These are phyloP conservation scores for Sclerodermus sp. DNA, from an alignment of 2,888 invertebrate genomes.

Conservation along the genomic window DNA sequence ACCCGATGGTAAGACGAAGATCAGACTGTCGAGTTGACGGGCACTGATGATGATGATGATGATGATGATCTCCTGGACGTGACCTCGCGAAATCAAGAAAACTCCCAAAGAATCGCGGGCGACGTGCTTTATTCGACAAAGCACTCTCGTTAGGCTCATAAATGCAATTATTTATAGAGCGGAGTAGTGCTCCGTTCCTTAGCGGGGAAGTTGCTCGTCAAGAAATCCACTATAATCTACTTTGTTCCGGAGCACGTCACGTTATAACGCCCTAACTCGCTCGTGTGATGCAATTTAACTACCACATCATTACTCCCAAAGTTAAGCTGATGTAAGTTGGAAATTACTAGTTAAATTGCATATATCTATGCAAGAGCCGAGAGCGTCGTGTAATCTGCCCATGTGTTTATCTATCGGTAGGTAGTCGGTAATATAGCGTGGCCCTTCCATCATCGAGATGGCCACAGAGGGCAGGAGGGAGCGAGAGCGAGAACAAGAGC, in stretches of 20 bases:
- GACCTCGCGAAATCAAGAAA: too few species aligned
- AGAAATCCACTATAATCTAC: slow-evolving; percentile 31
- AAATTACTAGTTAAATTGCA: slow-evolving; percentile 57
- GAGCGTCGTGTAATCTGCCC: slow-evolving; percentile 49
- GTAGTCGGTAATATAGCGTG: slow-evolving; percentile 28
- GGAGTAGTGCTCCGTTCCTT: not conserved
- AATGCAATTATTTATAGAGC: too few species aligned
- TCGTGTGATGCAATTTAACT: slow-evolving; percentile 55
- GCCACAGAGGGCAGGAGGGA: too few species aligned
- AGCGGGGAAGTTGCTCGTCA: slow-evolving; percentile 16
- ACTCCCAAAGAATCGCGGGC: too few species aligned
- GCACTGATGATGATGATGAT: too few species aligned
- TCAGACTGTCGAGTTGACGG: too few species aligned
- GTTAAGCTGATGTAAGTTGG: slow-evolving; percentile 55
- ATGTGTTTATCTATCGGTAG: slow-evolving; percentile 52
- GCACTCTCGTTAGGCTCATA: too few species aligned
- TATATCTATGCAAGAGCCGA: slow-evolving; percentile 44
- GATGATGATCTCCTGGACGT: too few species aligned
- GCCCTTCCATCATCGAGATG: slow-evolving; percentile 34
- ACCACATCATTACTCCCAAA: slow-evolving; percentile 51
- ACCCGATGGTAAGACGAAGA: too few species aligned
- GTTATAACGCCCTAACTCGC: slow-evolving; percentile 49
- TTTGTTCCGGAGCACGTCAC: slow-evolving; percentile 35
- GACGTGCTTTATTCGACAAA: too few species aligned
- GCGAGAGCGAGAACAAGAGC: too few species aligned